These are phyloP conservation scores for Pentalonia nigronervosa DNA, from an alignment of 1,140 invertebrate species.

Conservation along the genomic window DNA sequence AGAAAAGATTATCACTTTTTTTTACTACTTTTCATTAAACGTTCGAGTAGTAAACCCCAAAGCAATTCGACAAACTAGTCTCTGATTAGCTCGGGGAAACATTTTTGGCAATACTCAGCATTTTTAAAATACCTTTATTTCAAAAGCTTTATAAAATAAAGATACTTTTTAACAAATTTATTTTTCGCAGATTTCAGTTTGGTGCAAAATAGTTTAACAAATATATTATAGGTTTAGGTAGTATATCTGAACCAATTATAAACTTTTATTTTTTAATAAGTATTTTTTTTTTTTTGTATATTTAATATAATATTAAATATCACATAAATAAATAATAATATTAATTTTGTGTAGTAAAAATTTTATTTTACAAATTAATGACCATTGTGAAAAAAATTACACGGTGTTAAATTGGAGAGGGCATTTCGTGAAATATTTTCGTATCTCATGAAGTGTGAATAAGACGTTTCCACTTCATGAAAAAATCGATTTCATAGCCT, in stretches of 20 bases:
- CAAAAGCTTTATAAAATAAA: background rate
- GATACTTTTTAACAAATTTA: background rate
- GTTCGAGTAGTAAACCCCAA: background rate
- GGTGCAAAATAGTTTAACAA: background rate
- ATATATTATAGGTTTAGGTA: background rate
- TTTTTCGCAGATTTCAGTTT: background rate
- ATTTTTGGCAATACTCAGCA: slow-evolving; percentile 8
- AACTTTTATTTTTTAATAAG: background rate
- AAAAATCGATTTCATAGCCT: background rate
- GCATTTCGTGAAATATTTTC: background rate
- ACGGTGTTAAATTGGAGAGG: background rate
- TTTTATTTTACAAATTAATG: background rate
- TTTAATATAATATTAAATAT: too few relatives aligned
- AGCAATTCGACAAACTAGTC: background rate
- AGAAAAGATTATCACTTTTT: slow-evolving; percentile 24
- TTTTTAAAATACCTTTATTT: background rate
- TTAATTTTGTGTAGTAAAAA: background rate
- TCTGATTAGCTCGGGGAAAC: background rate
- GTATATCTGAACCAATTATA: background rate
- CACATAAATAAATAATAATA: background rate
- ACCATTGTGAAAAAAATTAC: background rate
- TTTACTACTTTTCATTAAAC: background rate
- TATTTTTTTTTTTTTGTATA: too few relatives aligned
- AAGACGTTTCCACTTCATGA: background rate
- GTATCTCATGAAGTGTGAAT: background rate